Conservation (phyloP, 2,797 vertebrate genomes). For the Coracias cyanogaster region DNA sequence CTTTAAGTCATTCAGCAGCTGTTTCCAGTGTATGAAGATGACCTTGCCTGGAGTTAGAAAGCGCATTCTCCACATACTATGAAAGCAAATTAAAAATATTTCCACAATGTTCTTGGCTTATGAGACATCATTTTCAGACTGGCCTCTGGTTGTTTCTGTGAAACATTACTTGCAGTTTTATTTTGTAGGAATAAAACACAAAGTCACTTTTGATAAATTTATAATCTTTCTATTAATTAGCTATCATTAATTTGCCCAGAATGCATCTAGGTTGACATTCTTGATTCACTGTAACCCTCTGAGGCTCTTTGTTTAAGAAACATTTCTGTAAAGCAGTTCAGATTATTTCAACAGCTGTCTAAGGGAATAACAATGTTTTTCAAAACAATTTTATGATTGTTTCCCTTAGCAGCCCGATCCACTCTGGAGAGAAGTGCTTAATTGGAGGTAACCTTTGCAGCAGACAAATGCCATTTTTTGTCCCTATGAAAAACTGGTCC, state of each 20-base stretch:
- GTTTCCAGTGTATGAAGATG: not conserved
- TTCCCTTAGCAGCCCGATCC: not conserved
- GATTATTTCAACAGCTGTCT: not conserved
- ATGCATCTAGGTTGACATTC: not conserved
- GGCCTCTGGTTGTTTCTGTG: not conserved
- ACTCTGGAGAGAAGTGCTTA: not conserved
- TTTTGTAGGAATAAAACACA: not conserved
- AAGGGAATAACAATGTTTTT: not conserved
- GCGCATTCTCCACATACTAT: not conserved
- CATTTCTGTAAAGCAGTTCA: not conserved
- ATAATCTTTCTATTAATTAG: not conserved
- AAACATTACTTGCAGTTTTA: not conserved
- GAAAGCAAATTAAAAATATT: slow-evolving; percentile 4
- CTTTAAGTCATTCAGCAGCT: not conserved
- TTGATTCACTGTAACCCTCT: not conserved
- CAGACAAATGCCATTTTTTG: slow-evolving; percentile 6
- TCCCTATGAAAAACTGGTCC: not conserved
- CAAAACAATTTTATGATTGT: not conserved
- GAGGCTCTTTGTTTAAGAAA: slow-evolving; percentile 23
- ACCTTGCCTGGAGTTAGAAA: slow-evolving; percentile 3
- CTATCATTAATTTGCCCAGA: not conserved
- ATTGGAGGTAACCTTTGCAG: not conserved
- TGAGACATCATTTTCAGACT: not conserved
- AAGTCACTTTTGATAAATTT: not conserved
- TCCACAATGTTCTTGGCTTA: not conserved